These are phyloP conservation scores for Luperina testacea DNA, from an alignment of 2,888 invertebrate species.

Conservation along the genomic window DNA sequence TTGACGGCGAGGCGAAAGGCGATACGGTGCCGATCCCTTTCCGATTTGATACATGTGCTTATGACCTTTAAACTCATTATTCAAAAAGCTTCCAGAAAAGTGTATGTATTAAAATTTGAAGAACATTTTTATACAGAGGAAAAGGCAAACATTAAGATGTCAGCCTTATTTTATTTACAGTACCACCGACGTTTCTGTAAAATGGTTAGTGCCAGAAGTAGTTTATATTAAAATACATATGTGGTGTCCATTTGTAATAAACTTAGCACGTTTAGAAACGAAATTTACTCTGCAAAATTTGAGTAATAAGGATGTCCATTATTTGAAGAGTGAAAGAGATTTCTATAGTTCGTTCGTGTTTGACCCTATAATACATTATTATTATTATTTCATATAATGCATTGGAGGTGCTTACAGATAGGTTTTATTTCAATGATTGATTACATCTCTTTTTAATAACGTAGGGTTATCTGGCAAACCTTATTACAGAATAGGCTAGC, in stretches of 20 bases:
- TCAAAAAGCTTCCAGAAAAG: conserved; percentile 5
- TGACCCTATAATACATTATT: background rate
- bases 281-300: background rate
- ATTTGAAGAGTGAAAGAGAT: background rate
- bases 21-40: too few relatives aligned
- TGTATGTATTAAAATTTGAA: conserved; percentile 10
- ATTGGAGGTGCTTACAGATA: background rate
- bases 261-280: background rate
- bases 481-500: too few relatives aligned
- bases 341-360: background rate
- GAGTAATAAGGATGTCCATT: background rate
- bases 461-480: background rate
- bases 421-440: background rate
- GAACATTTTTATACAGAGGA: conserved; percentile 4
- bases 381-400: background rate
- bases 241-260: background rate
- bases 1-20: too few relatives aligned
- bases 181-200: conserved; percentile 14
- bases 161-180: conserved; percentile 45
- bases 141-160: conserved; percentile 17
- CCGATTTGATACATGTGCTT: too few relatives aligned
- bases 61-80: too few relatives aligned
- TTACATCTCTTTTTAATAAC: background rate
- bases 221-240: background rate
- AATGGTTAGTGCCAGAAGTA: conserved; percentile 4